These are phyloP conservation scores for Centropus unirufus DNA, from an alignment of 2,113 vertebrate species.

Conservation along the genomic window DNA sequence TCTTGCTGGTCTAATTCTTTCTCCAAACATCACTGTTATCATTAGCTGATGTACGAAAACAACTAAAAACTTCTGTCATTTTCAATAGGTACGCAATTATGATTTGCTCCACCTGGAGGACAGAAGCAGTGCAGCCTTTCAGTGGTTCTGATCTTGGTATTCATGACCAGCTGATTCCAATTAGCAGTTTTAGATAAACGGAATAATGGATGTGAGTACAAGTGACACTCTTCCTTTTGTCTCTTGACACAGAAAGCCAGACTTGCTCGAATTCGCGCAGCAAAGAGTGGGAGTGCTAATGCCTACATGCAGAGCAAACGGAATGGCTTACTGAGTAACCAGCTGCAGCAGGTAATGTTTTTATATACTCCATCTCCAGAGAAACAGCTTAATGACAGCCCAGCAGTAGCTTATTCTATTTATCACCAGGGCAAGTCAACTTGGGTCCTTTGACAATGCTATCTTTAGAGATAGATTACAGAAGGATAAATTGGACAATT, in stretches of 20 bases:
- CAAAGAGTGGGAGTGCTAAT: slow-evolving; percentile 93
- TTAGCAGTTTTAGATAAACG: slow-evolving; percentile 27
- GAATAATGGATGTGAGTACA: not conserved
- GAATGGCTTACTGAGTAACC: slow-evolving; percentile 91
- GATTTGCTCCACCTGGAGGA: slow-evolving; percentile 22
- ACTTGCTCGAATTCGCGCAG: slow-evolving; percentile 93
- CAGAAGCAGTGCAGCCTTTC: not conserved
- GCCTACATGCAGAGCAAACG: slow-evolving; percentile 98
- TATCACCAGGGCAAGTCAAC: not conserved
- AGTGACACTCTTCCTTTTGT: slow-evolving; percentile 19
- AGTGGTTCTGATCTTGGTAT: not conserved
- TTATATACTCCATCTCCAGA: not conserved
- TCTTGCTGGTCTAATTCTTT: not conserved
- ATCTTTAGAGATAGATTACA: not conserved
- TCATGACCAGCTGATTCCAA: slow-evolving; percentile 9
- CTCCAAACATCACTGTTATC: not conserved
- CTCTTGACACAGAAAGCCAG: slow-evolving; percentile 89
- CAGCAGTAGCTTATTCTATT: not conserved
- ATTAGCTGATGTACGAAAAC: not conserved
- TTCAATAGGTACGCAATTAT: not conserved
- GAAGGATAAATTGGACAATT: not conserved
- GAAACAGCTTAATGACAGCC: slow-evolving; percentile 1
- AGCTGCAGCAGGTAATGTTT: slow-evolving; percentile 89
- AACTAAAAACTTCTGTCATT: slow-evolving; percentile 8
- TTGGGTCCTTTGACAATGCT: not conserved